A percentile compares a stretch with the other conserved stretches of the same genome.
phyloP scores from a whole-genome alignment of 2,797 vertebrate species.

The Lepilemur septentrionalis region DNA sequence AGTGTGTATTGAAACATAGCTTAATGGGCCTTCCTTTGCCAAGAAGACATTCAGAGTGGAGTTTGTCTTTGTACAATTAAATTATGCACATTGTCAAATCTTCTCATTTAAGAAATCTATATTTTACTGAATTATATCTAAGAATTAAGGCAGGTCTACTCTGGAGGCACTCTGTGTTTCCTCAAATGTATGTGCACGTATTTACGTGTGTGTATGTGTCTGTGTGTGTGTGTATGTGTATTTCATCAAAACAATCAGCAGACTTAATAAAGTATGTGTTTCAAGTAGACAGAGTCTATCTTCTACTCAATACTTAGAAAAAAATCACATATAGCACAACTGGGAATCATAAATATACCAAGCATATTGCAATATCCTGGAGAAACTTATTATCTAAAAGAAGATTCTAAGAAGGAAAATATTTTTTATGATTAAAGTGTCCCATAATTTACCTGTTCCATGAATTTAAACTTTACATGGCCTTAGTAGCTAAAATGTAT shows the following conservation, averaged over 20 bases:
- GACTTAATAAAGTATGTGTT: not conserved
- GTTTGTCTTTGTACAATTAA: constrained; percentile 75
- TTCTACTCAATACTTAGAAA: not conserved
- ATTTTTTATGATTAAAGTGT: not conserved
- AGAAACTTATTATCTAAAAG: not conserved
- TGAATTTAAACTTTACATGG: not conserved
- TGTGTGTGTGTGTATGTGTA: not conserved
- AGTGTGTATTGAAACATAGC: constrained; percentile 65
- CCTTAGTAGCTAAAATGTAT: not conserved
- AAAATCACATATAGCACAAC: not conserved
- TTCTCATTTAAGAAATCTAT: constrained; percentile 69
- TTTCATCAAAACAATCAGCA: constrained; percentile 16
- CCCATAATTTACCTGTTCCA: not conserved
- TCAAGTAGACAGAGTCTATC: constrained; percentile 8
- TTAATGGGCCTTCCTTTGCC: constrained; percentile 71
- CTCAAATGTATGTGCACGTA: not conserved
- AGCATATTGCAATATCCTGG: not conserved
- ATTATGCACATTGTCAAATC: constrained; percentile 76
- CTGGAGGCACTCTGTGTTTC: constrained; percentile 12
- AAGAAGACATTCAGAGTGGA: constrained; percentile 68
- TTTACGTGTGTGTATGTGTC: not conserved
- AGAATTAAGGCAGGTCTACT: constrained; percentile 48
- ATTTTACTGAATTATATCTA: constrained; percentile 71
- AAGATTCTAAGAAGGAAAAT: not conserved
- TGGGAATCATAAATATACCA: not conserved